Conservation (phyloP, 2,797 vertebrate genomes). For the Pristis pectinata region DNA sequence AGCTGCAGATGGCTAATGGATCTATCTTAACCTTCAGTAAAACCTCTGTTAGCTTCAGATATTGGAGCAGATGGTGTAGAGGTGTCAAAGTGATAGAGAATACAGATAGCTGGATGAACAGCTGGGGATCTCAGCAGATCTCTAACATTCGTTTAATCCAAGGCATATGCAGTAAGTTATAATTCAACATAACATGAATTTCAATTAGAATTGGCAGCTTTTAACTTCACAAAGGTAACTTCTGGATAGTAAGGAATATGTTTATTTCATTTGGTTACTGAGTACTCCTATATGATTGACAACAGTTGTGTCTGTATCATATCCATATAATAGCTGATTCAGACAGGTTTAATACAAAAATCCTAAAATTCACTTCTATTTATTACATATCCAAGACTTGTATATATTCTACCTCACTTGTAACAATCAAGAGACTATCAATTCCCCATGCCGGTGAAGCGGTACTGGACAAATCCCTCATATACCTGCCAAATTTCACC, state of each 20-base stretch:
- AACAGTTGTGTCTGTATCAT: neutral
- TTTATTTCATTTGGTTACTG: neutral
- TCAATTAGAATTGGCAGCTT: neutral
- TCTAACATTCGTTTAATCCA: neutral
- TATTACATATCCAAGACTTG: neutral
- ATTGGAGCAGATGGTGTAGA: conserved; percentile 19
- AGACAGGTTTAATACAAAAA: neutral
- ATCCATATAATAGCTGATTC: neutral
- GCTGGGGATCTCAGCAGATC: neutral
- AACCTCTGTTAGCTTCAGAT: neutral
- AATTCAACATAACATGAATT: conserved; percentile 5
- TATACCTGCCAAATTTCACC: neutral
- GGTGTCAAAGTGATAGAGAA: neutral
- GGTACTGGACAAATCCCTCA: neutral
- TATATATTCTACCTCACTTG: conserved; percentile 12
- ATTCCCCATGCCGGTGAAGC: neutral
- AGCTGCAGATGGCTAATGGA: neutral
- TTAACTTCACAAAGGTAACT: neutral
- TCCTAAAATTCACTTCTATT: neutral
- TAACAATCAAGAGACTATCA: conserved; percentile 17
- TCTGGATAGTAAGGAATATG: neutral
- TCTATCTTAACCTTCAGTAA: neutral
- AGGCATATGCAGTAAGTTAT: neutral
- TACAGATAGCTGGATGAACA: neutral
- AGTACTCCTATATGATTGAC: neutral